phyloP scores from a whole-genome alignment of 1,140 invertebrate genomes.

The Hyles euphorbiae region DNA sequence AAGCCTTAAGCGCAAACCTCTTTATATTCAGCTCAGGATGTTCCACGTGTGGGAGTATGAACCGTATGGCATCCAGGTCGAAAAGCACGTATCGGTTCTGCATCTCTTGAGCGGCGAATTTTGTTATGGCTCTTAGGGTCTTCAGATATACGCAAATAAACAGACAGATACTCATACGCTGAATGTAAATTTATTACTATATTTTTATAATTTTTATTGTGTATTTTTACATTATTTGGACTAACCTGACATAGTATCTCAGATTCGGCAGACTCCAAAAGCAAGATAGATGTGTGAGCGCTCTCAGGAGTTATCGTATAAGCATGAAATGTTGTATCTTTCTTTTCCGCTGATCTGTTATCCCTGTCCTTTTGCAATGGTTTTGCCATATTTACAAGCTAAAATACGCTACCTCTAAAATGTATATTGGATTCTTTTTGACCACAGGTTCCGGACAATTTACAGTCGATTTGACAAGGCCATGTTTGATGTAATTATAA shows the following conservation, averaged over 20 bases:
- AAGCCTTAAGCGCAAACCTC: slow-evolving; percentile 55
- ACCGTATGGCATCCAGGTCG: slow-evolving; percentile 46
- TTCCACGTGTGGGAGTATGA: slow-evolving; percentile 53
- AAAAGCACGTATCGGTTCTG: slow-evolving; percentile 46
- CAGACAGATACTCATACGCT: too few species aligned
- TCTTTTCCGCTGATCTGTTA: slow-evolving; percentile 57
- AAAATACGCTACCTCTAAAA: too few species aligned
- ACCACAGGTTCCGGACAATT: too few species aligned
- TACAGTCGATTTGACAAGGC: too few species aligned
- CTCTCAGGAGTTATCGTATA: slow-evolving; percentile 59
- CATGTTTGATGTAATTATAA: too few species aligned
- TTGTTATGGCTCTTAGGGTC: slow-evolving; percentile 65
- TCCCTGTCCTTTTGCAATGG: slow-evolving; percentile 59
- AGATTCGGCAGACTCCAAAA: slow-evolving; percentile 51
- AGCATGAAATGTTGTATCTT: slow-evolving; percentile 52
- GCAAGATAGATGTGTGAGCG: slow-evolving; percentile 53
- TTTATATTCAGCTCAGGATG: slow-evolving; percentile 54
- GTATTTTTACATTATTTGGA: neutral
- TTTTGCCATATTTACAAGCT: slow-evolving; percentile 42
- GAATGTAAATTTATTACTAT: too few species aligned
- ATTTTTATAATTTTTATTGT: too few species aligned
- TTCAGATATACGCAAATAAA: slow-evolving; percentile 10
- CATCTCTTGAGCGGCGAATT: slow-evolving; percentile 58
- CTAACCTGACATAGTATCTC: slow-evolving; percentile 64
- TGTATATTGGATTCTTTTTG: too few species aligned